Conservation (phyloP, 2,888 invertebrate species). For the Calameuta filiformis region DNA sequence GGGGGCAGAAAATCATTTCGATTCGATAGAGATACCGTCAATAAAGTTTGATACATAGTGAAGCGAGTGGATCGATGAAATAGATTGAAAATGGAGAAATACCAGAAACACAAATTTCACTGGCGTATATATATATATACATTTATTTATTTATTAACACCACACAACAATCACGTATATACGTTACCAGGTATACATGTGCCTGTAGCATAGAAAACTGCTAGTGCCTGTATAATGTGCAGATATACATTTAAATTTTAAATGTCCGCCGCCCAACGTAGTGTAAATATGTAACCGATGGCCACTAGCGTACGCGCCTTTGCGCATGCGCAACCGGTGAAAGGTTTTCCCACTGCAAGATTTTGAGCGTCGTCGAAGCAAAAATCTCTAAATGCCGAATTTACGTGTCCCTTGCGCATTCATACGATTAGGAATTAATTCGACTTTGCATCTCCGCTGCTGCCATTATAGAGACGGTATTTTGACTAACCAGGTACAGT, state of each 20-base stretch:
- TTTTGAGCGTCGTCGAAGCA: background rate
- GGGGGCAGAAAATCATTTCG: background rate
- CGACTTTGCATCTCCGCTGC: too few relatives aligned
- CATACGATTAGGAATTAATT: background rate
- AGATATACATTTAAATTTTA: slow-evolving; percentile 53
- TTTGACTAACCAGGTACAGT: background rate
- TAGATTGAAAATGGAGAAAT: background rate
- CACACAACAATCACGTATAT: background rate
- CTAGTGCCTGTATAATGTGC: background rate
- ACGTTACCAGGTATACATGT: background rate
- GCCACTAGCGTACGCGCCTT: slow-evolving; percentile 12
- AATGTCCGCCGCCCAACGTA: slow-evolving; percentile 45
- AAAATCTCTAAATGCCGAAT: background rate
- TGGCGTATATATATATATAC: too few relatives aligned
- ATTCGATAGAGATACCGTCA: background rate
- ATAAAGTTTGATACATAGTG: background rate
- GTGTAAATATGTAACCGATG: slow-evolving; percentile 41
- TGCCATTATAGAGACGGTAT: background rate
- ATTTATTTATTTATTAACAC: too few relatives aligned
- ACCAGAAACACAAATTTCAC: background rate
- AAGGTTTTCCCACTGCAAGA: background rate
- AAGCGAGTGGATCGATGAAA: background rate
- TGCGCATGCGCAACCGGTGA: background rate
- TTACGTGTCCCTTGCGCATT: background rate
- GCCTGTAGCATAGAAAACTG: too few relatives aligned